Percentiles rank a stretch among this genome's conserved stretches.
Evolutionary conservation across 2,797 vertebrate species (phyloP).

Genomic region (Melopsittacus undulatus): DNA sequence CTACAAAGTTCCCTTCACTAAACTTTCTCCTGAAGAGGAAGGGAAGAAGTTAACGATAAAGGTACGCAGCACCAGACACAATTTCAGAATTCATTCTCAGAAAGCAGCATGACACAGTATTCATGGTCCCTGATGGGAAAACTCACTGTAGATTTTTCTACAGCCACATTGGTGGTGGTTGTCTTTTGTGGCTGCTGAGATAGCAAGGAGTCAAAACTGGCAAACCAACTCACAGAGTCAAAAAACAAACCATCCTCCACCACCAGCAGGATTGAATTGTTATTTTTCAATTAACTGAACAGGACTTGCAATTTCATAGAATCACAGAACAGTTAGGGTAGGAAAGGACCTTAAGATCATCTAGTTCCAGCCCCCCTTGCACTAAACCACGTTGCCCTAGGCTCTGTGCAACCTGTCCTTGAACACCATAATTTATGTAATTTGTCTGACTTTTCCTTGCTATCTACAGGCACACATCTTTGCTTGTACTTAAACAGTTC

Average conservation of each 20-base stretch:
- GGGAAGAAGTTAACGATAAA: neutral
- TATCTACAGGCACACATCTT: neutral
- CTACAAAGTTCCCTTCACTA: neutral
- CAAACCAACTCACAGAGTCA: neutral
- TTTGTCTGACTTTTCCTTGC: neutral
- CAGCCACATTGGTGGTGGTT: neutral
- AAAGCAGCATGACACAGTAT: neutral
- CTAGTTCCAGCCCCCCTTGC: too few relatives aligned
- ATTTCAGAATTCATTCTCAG: neutral
- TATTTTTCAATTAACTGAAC: neutral
- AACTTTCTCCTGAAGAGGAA: neutral
- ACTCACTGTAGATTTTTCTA: neutral
- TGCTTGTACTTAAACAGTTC: neutral
- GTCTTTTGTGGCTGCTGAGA: neutral
- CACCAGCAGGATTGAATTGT: neutral
- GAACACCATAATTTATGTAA: neutral
- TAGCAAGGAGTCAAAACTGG: neutral
- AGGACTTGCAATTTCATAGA: neutral
- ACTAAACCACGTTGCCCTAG: too few relatives aligned
- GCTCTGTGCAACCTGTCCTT: too few relatives aligned
- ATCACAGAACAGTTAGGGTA: too few relatives aligned
- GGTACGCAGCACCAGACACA: neutral
- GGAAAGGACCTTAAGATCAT: too few relatives aligned
- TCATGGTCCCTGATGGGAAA: neutral
- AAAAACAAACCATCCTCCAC: neutral